phyloP scores from a whole-genome alignment of 2,888 invertebrate species.

The Andrena marginata region DNA sequence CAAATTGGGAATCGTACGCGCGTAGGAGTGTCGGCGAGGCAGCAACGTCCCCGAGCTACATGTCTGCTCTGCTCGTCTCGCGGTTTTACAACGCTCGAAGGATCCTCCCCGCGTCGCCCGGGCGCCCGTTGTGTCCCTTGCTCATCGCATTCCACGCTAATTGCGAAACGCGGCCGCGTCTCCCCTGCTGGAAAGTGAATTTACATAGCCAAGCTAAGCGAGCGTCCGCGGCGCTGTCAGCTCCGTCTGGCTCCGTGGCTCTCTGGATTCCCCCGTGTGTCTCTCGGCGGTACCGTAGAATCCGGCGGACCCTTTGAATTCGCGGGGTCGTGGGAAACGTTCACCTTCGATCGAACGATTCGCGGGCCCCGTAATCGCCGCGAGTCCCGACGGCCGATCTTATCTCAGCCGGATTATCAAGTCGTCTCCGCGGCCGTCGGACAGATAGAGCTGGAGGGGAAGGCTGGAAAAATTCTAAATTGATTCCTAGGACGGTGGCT shows the following conservation, averaged over 20 bases:
- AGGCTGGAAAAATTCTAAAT: constrained; percentile 44
- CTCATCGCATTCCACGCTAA: constrained; percentile 75
- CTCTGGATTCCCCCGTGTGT: constrained; percentile 8
- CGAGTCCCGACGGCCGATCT: constrained; percentile 40
- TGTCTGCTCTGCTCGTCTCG: constrained; percentile 18
- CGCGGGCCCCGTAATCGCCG: constrained; percentile 44
- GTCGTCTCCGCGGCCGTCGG: constrained; percentile 42
- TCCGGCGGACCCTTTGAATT: constrained; percentile 28
- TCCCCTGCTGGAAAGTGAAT: constrained; percentile 57
- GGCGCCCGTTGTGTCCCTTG: constrained; percentile 14
- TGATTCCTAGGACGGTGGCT: constrained; percentile 53
- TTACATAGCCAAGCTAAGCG: constrained; percentile 53
- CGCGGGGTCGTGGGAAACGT: constrained; percentile 62
- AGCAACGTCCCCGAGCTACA: constrained; percentile 22
- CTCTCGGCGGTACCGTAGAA: constrained; percentile 1
- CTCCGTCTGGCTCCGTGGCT: constrained; percentile 1
- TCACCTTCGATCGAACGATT: constrained; percentile 48
- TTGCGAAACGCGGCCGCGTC: constrained; percentile 73
- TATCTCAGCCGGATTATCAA: constrained; percentile 61
- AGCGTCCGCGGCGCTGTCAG: not conserved
- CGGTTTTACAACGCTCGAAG: constrained; percentile 55
- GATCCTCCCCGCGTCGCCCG: constrained; percentile 13
- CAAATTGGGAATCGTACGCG: constrained; percentile 59
- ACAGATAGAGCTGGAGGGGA: not conserved
- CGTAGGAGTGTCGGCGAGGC: constrained; percentile 50